phyloP scores from a whole-genome alignment of 92 coral and sea anemone species.

The Palythoa grandiflora region DNA sequence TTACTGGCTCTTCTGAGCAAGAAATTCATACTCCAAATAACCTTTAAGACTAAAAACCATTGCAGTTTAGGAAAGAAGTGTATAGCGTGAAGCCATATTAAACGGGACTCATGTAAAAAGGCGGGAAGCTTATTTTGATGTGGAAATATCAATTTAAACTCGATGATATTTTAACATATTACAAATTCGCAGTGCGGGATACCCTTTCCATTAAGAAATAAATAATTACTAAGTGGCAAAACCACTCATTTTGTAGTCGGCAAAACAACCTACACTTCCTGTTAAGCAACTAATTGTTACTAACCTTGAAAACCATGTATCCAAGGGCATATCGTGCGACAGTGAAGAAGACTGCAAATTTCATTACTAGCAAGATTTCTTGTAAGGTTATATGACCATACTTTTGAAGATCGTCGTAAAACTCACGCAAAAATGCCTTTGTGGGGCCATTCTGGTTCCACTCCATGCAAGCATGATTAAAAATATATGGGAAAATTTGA shows the following conservation, averaged over 20 bases:
- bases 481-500: constrained; percentile 75
- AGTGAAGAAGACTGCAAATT: constrained; percentile 84
- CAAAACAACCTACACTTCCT: constrained; percentile 9
- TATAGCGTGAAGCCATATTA: neutral
- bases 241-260: constrained; percentile 32
- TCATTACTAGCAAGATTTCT: constrained; percentile 65
- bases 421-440: constrained; percentile 75
- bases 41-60: neutral
- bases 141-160: neutral
- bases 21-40: neutral
- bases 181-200: constrained; percentile 22
- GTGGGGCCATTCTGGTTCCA: constrained; percentile 57
- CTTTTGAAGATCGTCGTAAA: constrained; percentile 63
- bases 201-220: constrained; percentile 2
- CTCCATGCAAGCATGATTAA: constrained; percentile 64
- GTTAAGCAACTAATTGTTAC: constrained; percentile 30
- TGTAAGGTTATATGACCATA: constrained; percentile 70
- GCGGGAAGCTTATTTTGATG: neutral
- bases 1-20: neutral
- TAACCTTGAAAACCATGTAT: constrained; percentile 73
- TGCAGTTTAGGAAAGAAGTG: neutral
- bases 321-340: constrained; percentile 72
- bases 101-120: neutral
- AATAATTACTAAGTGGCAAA: constrained; percentile 40
- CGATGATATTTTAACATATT: neutral